Evolutionary conservation across 64 coral and sea anemone genomes (phyloP).

Genomic region (Porites lutea): DNA sequence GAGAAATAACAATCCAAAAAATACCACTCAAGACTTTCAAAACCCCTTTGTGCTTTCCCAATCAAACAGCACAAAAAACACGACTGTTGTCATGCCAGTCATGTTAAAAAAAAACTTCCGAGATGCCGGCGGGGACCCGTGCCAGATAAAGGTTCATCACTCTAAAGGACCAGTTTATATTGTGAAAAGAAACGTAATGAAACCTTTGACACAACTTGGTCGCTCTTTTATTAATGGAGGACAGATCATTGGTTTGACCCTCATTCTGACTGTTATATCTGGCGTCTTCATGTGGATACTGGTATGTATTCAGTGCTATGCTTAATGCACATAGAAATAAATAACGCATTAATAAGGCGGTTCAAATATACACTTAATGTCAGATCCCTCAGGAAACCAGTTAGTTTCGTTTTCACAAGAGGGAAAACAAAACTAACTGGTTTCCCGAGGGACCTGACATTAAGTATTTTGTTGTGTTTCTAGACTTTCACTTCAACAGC

Average conservation of each 20-base stretch:
- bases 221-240: conserved; percentile 86
- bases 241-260: conserved; percentile 85
- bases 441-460: too few species aligned
- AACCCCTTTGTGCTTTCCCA: background rate
- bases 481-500: too few species aligned
- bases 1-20: background rate
- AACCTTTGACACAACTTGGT: conserved; percentile 81
- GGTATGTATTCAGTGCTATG: conserved; percentile 55
- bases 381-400: too few species aligned
- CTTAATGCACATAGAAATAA: background rate
- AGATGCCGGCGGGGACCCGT: background rate
- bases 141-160: conserved; percentile 54
- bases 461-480: too few species aligned
- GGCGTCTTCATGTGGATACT: conserved; percentile 88
- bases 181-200: conserved; percentile 65
- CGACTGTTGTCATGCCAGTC: conserved; percentile 52
- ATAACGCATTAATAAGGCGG: background rate
- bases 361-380: too few species aligned
- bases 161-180: conserved; percentile 83
- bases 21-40: conserved; percentile 5
- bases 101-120: conserved; percentile 31
- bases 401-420: too few species aligned
- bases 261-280: conserved; percentile 88
- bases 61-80: conserved; percentile 18
- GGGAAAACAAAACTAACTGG: too few species aligned